Base-by-base conservation (phyloP, 2,888 invertebrate species). In the Seira ritae region DNA sequence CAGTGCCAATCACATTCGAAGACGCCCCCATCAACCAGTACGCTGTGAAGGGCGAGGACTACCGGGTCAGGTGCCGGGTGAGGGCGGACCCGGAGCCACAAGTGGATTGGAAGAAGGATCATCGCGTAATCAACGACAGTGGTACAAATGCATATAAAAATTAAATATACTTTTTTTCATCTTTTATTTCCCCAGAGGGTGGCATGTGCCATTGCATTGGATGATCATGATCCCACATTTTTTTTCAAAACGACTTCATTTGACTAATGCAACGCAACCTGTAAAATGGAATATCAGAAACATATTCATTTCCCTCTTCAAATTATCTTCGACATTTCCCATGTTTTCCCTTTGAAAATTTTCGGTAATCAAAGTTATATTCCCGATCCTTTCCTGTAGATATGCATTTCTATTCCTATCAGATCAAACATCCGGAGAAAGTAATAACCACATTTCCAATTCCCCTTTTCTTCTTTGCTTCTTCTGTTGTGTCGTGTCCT, bases 1-100 rank as follows among this genome's bases (percentile, higher is more conserved):
- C 91, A 97, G 97, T 95, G 90, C 95, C 95, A 60, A 96, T 97
- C 83, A 96, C 95, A 85, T 96, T 96, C 94, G 94, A 94, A 15
- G 95, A 97, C 90, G 97, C 97, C 0, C 96, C 97, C 50, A 93
- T 93, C 90, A 94, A 95, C 90, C 97, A 97, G 90, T 95, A 93
- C 90, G 96, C 97, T 0, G 94, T 94, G 23, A 93, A 95, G 77
- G 95, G 95, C 31, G 92, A 93, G 87, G 94, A 96, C 89, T 96
- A 94, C 90, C 93, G 93, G 90, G 94, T 97, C 19, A 94, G 94
- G 91, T 97, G 97, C 90, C 94, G 95, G 90, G 97, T 97, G 0
- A 94, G 94, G 83, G 97, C 97, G 10, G 84, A 86, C 37, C 84
- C 84, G 0, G 66, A 74, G 15, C 86, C 86, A 12, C 78, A 84